Conservation (phyloP, 2,797 vertebrate species). For the Rhabdomys pumilio region DNA sequence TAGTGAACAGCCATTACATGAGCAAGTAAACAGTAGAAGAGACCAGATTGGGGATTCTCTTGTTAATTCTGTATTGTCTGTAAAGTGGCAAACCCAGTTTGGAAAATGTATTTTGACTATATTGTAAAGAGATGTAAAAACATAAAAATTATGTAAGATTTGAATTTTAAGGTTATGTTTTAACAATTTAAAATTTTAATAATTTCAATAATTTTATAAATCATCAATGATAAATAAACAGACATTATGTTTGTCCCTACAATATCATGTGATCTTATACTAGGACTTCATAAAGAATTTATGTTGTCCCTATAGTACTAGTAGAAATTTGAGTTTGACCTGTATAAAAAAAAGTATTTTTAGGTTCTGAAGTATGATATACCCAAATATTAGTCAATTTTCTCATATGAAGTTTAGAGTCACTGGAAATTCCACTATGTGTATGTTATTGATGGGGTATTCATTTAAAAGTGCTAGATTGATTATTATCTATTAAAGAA, state of each 20-base stretch:
- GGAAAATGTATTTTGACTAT: not conserved
- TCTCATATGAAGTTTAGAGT: not conserved
- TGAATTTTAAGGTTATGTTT: not conserved
- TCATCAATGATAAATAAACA: not conserved
- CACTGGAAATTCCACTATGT: not conserved
- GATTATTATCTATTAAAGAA: conserved; percentile 10
- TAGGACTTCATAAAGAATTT: not conserved
- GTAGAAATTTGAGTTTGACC: conserved; percentile 29
- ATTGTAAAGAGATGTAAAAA: conserved; percentile 16
- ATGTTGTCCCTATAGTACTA: not conserved
- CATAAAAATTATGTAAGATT: not conserved
- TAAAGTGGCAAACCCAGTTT: not conserved
- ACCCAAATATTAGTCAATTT: conserved; percentile 26
- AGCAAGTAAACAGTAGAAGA: conserved; percentile 36
- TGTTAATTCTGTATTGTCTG: not conserved
- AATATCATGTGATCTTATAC: not conserved
- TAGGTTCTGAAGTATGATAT: not conserved
- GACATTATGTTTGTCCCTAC: not conserved
- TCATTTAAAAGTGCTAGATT: not conserved
- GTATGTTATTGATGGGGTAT: not conserved
- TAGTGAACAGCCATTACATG: not conserved
- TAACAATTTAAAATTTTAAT: not conserved
- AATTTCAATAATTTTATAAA: not conserved
- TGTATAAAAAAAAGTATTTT: not conserved
- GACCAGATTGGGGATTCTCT: not conserved